Evolutionary conservation across 2,797 vertebrate genomes (phyloP).

Genomic region (Fratercula arctica): DNA sequence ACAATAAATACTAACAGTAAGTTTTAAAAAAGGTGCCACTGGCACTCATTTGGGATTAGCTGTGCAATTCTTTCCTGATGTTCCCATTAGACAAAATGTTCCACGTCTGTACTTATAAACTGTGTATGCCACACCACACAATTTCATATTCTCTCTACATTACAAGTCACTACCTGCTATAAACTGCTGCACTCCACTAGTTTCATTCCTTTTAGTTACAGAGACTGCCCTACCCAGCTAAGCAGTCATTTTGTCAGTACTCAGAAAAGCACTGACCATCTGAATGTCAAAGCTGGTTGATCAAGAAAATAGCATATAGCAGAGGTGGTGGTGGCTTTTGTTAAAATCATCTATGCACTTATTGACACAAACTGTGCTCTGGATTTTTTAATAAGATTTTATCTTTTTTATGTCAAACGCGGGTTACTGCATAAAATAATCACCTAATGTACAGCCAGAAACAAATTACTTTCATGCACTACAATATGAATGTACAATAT

Average conservation of each 20-base stretch:
- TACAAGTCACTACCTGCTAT: not conserved
- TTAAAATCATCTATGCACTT: not conserved
- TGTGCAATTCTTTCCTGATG: not conserved
- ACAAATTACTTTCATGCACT: not conserved
- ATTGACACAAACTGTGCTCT: not conserved
- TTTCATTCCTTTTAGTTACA: not conserved
- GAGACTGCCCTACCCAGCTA: not conserved
- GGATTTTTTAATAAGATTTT: not conserved
- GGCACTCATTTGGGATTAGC: not conserved
- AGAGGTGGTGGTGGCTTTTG: not conserved
- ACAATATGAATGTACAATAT: not conserved
- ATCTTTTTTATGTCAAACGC: not conserved
- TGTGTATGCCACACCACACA: not conserved
- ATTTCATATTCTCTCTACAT: not conserved
- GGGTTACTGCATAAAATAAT: not conserved
- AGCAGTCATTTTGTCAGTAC: not conserved
- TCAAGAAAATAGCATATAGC: not conserved
- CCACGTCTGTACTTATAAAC: not conserved
- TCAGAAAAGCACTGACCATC: not conserved
- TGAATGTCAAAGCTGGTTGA: not conserved
- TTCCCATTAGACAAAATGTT: not conserved
- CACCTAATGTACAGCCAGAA: conserved; percentile 1
- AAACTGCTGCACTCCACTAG: not conserved
- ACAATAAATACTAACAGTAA: not conserved
- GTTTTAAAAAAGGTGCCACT: not conserved